Evolutionary conservation across 2,113 vertebrate genomes (phyloP).

Genomic region (Entomyzon cyanotis): DNA sequence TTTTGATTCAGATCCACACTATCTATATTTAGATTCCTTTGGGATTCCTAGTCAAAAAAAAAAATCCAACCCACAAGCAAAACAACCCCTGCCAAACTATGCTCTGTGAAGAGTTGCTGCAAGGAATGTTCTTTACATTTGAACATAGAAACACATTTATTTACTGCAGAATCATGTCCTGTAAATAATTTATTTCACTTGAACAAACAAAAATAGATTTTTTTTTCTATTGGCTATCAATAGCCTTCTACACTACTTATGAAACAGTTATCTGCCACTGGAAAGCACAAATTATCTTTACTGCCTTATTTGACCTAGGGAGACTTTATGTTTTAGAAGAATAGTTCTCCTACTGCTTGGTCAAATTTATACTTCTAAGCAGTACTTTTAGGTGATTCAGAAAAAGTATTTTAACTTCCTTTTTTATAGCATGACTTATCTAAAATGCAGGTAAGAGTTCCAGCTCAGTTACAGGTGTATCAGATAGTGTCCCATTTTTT

Average conservation of each 20-base stretch:
- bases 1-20: neutral
- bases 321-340: neutral
- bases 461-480: neutral
- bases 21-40: neutral
- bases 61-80: neutral
- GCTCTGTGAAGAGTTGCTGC: neutral
- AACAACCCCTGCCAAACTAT: accelerated
- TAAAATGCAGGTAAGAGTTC: neutral
- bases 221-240: neutral
- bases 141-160: neutral
- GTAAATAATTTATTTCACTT: neutral
- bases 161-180: neutral
- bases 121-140: neutral
- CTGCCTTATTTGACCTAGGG: neutral
- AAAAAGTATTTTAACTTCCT: too few relatives aligned
- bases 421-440: neutral
- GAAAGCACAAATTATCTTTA: neutral
- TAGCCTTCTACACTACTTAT: neutral
- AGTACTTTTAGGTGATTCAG: neutral
- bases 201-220: neutral
- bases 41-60: neutral
- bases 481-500: neutral
- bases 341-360: neutral
- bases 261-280: neutral
- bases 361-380: neutral